Base-by-base conservation (phyloP, 35 echinoderm and acorn worm genomes). In the Strongylocentrotus purpuratus region DNA sequence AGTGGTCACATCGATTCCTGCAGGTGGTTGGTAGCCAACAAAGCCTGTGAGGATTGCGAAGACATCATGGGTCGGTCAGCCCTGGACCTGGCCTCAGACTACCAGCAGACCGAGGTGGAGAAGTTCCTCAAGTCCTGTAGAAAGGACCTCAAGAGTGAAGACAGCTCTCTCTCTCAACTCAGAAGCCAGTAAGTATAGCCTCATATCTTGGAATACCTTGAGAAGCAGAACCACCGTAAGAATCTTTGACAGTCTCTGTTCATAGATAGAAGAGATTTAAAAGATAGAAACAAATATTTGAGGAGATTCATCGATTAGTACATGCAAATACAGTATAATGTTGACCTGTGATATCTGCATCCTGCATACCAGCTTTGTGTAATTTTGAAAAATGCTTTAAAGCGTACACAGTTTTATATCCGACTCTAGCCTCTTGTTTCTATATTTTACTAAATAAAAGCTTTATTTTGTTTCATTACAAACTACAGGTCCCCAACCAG, bases 1-100 rank as follows among this genome's bases (percentile, higher is more conserved):
- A 99, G 98, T 95, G 98, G 98, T 85, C 98, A 99, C 78, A 85
- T 96, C 0, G 98, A 99, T 45, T 96, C 95, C 47, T 97, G 96
- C 31, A 97, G 97, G 94, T 99, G 98, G 98, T 87, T 99, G 28
- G 97, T 97, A 45, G 98, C 94, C 0, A 99, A 99, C 93, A 95
- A 95, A 7, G 98, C 98, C 89, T 65, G 93, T 47, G 55, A 97
- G 17, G 94, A 97, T 46, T 89, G 55, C 15, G 71, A 85, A 31
- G 98, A 99, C 88, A 97, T 94, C 47, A 97, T 95, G 94, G 98
- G 97, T 13, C 94, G 98, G 4, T 95, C 97, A 33, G 92, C 98
- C 0, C 48, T 97, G 25, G 96, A 97, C 46, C 91, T 99, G 7
- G 98, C 98, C 20, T 96, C 97, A 33, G 97, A 99, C 45, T 99